Conservation (phyloP, 2,797 vertebrate genomes). For the Dryobates pubescens region DNA sequence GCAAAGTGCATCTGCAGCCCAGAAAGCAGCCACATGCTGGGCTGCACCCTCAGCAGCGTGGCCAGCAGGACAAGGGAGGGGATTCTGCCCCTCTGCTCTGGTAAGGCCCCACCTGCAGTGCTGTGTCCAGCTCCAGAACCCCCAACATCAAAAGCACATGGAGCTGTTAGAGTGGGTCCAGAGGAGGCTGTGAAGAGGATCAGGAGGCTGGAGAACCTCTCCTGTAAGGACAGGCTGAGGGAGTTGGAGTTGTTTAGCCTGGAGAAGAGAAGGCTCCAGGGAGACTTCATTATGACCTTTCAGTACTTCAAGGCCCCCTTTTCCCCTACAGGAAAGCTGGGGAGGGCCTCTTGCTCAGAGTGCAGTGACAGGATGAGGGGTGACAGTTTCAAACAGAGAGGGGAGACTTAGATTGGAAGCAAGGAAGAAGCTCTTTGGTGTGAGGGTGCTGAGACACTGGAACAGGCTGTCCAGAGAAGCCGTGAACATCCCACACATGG, state of each 20-base stretch:
- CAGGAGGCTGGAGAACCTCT: background rate
- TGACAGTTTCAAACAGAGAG: background rate
- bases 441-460: background rate
- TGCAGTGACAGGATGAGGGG: background rate
- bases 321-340: background rate
- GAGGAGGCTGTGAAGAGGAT: background rate
- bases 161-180: background rate
- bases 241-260: background rate
- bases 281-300: background rate
- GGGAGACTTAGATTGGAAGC: background rate
- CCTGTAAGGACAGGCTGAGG: background rate
- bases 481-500: background rate
- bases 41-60: too few relatives aligned
- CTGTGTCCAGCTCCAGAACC: background rate
- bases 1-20: background rate
- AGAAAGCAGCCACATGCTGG: background rate
- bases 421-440: background rate
- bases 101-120: background rate
- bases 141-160: background rate
- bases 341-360: background rate
- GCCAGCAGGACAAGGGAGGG: background rate
- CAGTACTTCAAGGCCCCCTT: background rate
- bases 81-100: background rate
- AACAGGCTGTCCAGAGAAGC: background rate
- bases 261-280: background rate